These are phyloP conservation scores for Epinephelus awoara DNA, from an alignment of 2,797 vertebrate genomes.

Conservation along the genomic window DNA sequence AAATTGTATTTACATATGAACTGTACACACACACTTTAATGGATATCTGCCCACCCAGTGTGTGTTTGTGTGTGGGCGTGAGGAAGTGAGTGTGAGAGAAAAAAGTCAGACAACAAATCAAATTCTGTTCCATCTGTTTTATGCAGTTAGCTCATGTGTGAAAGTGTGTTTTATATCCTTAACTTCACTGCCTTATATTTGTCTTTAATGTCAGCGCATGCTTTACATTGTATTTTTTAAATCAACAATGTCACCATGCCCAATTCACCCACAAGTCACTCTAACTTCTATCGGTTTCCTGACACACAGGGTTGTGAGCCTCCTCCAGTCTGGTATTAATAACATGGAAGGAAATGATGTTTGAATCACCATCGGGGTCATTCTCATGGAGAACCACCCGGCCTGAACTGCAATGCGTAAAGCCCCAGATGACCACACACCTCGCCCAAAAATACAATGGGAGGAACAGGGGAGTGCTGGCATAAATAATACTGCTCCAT, in stretches of 20 bases:
- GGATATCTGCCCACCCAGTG: conserved; percentile 20
- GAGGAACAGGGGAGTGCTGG: conserved; percentile 62
- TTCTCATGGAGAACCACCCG: conserved; percentile 20
- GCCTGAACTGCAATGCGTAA: conserved; percentile 16
- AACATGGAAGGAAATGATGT: conserved; percentile 46
- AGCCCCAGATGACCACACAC: conserved; percentile 53
- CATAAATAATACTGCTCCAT: conserved; percentile 62
- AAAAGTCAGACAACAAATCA: conserved; percentile 17
- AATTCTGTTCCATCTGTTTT: neutral
- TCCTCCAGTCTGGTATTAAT: conserved; percentile 37
- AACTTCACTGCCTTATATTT: neutral
- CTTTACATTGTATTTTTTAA: conserved; percentile 1
- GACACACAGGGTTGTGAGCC: conserved; percentile 21
- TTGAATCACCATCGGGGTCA: conserved; percentile 21
- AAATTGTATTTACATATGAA: conserved; percentile 33
- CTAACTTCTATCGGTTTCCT: conserved; percentile 42
- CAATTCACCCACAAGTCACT: conserved; percentile 38
- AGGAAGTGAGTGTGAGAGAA: conserved; percentile 33
- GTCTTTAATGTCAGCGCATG: neutral
- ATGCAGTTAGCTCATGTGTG: neutral
- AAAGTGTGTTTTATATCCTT: neutral
- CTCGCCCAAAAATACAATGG: conserved; percentile 57
- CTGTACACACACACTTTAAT: conserved; percentile 7
- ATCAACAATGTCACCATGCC: conserved; percentile 15
- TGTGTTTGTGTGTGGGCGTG: conserved; percentile 22